Conservation (phyloP, 1,140 invertebrate species). For the Caerostris extrusa region DNA sequence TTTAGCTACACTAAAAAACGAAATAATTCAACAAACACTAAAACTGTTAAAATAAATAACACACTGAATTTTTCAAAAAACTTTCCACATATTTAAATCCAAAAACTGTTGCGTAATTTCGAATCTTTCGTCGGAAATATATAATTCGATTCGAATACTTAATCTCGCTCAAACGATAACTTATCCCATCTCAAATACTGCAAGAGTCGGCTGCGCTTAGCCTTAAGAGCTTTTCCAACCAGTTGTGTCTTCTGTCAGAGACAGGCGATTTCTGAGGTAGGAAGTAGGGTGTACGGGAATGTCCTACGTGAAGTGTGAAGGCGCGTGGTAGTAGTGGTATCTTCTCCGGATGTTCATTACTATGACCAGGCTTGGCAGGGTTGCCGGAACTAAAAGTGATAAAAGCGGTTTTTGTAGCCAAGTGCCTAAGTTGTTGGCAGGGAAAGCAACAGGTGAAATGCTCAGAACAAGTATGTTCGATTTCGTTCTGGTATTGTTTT, state of each 20-base stretch:
- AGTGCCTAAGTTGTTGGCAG: background rate
- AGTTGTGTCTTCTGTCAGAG: constrained; percentile 22
- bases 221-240: background rate
- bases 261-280: constrained; percentile 38
- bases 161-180: constrained; percentile 12
- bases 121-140: background rate
- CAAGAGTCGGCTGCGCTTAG: background rate
- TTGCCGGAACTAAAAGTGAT: background rate
- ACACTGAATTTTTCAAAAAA: background rate
- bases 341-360: constrained; percentile 31
- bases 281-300: background rate
- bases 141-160: background rate
- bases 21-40: background rate
- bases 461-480: background rate
- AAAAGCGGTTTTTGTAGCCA: background rate
- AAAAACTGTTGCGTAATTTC: background rate
- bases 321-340: constrained; percentile 27
- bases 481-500: background rate
- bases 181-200: background rate
- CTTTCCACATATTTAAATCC: constrained; percentile 15
- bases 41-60: background rate
- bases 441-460: constrained; percentile 29
- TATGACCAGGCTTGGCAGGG: background rate
- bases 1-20: background rate
- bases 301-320: background rate